phyloP scores from a whole-genome alignment of 1,140 invertebrate species.

The Anadara kagoshimensis region DNA sequence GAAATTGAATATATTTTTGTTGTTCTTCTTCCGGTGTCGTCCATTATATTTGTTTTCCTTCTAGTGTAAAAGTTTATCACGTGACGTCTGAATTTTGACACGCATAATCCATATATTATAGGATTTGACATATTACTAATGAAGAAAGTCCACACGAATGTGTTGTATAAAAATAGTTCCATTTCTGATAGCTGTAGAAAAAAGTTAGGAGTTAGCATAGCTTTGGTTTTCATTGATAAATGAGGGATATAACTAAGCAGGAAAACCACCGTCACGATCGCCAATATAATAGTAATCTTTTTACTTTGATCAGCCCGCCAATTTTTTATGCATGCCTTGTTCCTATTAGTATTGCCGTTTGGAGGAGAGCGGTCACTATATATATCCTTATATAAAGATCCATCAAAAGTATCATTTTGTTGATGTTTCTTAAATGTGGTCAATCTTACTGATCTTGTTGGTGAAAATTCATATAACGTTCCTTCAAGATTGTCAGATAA shows the following conservation, averaged over 20 bases:
- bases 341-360: not conserved
- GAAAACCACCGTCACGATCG: constrained; percentile 7
- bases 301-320: not conserved
- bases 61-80: not conserved
- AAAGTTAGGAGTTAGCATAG: not conserved
- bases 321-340: not conserved
- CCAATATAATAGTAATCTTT: not conserved
- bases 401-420: not conserved
- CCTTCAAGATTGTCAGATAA: not conserved
- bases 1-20: no score
- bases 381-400: no score
- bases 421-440: not conserved
- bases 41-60: not conserved
- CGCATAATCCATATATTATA: constrained; percentile 22
- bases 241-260: constrained; percentile 17
- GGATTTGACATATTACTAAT: constrained; percentile 17
- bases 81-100: constrained; percentile 11
- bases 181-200: not conserved
- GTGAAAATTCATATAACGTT: not conserved
- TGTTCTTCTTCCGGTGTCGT: no score
- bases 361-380: no score
- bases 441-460: not conserved
- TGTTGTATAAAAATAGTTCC: constrained; percentile 6
- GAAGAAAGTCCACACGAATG: constrained; percentile 30
- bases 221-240: constrained; percentile 9